phyloP scores from a whole-genome alignment of 1,140 invertebrate species.

The Hydropsyche tenuis region DNA sequence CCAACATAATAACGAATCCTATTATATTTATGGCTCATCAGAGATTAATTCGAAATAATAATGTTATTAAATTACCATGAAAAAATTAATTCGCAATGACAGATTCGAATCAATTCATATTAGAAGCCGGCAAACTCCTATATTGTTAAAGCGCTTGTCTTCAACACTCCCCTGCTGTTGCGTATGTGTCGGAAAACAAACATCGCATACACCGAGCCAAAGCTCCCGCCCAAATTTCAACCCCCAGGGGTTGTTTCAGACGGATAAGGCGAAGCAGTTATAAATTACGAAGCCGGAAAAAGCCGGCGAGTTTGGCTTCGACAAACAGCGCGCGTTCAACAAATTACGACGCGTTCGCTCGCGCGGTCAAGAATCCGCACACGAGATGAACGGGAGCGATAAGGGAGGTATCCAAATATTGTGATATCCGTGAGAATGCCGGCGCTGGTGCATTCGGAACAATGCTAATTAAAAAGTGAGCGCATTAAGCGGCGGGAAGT shows the following conservation, averaged over 20 bases:
- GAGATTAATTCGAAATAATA: too few relatives aligned
- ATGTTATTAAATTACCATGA: too few relatives aligned
- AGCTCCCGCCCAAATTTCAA: background rate
- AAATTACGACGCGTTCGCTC: conserved; percentile 17
- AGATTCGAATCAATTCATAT: background rate
- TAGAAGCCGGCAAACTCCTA: background rate
- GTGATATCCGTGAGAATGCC: conserved; percentile 2
- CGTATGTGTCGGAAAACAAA: background rate
- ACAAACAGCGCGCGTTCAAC: conserved; percentile 20
- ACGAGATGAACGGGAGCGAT: conserved; percentile 16
- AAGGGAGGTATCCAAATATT: background rate
- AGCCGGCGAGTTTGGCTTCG: conserved; percentile 4
- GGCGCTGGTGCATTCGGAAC: background rate
- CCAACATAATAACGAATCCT: too few relatives aligned
- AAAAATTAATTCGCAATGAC: too few relatives aligned
- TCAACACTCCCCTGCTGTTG: background rate
- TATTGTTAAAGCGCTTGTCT: background rate
- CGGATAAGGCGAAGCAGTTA: background rate
- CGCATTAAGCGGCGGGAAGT: conserved; percentile 10
- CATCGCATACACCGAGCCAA: too few relatives aligned
- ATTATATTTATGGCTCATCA: too few relatives aligned
- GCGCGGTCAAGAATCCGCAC: background rate
- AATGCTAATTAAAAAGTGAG: conserved; percentile 13
- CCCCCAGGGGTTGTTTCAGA: conserved; percentile 1
- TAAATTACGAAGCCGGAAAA: conserved; percentile 16